A percentile compares a stretch with the other conserved stretches of the same genome.
Evolutionary conservation across 2,888 invertebrate species (phyloP).

Genomic region (Liopterus haemorrhoidalis): DNA sequence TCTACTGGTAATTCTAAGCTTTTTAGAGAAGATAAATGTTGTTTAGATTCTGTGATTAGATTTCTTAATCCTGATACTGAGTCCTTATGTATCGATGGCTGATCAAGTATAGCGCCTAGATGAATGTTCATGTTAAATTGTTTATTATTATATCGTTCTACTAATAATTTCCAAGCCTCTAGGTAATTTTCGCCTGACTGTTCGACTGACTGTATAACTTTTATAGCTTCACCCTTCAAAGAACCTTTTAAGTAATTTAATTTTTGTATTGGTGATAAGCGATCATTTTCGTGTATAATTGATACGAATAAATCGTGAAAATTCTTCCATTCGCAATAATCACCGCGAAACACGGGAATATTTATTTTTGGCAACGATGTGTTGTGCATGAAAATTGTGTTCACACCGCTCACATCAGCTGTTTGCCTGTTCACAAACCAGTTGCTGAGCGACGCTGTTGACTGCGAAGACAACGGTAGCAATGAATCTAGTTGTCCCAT

Average conservation of each 20-base stretch:
- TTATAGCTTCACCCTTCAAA: neutral
- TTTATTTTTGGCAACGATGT: conserved; percentile 5
- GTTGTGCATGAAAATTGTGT: too few relatives aligned
- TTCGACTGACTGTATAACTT: neutral
- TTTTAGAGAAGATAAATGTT: conserved; percentile 1
- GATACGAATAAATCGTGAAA: conserved; percentile 1
- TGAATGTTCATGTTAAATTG: conserved; percentile 5
- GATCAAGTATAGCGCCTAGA: neutral
- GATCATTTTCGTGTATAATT: neutral
- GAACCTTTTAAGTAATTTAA: conserved; percentile 1
- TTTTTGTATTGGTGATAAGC: neutral
- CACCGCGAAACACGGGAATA: neutral
- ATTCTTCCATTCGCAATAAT: conserved; percentile 4
- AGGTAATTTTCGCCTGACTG: neutral
- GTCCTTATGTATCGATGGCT: neutral
- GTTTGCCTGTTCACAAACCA: too few relatives aligned
- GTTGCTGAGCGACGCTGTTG: too few relatives aligned
- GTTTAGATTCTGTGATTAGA: conserved; percentile 2
- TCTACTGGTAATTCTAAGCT: neutral
- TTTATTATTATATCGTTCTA: conserved; percentile 4
- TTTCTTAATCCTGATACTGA: neutral
- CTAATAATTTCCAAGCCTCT: neutral
- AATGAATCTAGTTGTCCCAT: too few relatives aligned
- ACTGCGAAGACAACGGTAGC: too few relatives aligned
- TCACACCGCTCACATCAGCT: too few relatives aligned